Evolutionary conservation across 1,140 invertebrate species (phyloP).

Genomic region (Tyrophagus putrescentiae): DNA sequence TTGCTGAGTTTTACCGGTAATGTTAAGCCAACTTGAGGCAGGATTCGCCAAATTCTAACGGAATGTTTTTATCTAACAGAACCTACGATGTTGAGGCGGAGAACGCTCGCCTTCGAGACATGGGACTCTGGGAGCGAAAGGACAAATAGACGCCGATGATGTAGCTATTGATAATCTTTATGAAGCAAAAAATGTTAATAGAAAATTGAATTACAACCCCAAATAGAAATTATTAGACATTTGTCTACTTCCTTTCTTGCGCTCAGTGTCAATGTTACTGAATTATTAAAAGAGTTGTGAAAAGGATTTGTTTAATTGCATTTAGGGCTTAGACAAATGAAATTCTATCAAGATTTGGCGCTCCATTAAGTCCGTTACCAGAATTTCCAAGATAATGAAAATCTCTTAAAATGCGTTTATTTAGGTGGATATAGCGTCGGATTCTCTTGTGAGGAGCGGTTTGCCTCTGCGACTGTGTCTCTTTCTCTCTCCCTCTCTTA

Average conservation of each 20-base stretch:
- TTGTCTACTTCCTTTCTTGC: neutral
- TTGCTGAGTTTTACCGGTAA: constrained; percentile 12
- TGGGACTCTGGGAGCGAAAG: neutral
- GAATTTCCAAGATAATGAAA: too few species aligned
- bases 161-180: neutral
- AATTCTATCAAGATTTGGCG: too few species aligned
- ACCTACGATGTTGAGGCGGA: constrained; percentile 13
- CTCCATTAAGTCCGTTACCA: too few species aligned
- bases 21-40: neutral
- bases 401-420: too few species aligned
- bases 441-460: too few species aligned
- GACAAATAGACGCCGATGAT: neutral
- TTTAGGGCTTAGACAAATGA: too few species aligned
- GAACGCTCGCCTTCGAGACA: neutral
- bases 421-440: too few species aligned
- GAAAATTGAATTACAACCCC: neutral
- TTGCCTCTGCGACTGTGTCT: too few species aligned
- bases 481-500: too few species aligned
- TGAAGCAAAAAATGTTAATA: neutral
- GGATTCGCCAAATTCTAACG: neutral
- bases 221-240: neutral
- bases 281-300: too few species aligned
- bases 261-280: too few species aligned
- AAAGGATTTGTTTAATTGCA: too few species aligned
- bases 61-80: neutral